These are phyloP conservation scores for Bradysia coprophila DNA, from an alignment of 1,140 invertebrate species.

Conservation along the genomic window DNA sequence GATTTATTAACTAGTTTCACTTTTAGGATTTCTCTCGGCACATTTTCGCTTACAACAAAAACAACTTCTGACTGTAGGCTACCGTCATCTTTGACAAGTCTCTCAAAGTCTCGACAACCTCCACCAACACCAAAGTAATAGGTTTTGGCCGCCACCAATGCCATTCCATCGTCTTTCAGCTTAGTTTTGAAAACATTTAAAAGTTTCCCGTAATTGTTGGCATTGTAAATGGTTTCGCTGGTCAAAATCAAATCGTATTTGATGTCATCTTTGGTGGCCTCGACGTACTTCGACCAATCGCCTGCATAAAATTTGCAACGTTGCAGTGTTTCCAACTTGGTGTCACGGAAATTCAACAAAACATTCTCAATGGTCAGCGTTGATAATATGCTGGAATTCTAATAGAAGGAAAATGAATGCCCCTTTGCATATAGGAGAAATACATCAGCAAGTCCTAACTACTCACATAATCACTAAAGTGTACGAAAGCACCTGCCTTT, in stretches of 20 bases:
- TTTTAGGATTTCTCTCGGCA: slow-evolving; percentile 1
- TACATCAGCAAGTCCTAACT: too few relatives aligned
- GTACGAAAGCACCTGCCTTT: slow-evolving; percentile 40
- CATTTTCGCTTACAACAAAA: not conserved
- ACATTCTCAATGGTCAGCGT: slow-evolving; percentile 62
- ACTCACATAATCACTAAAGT: slow-evolving; percentile 86
- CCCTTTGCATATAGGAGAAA: slow-evolving; percentile 1
- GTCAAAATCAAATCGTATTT: slow-evolving; percentile 72
- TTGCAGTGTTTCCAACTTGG: slow-evolving; percentile 23
- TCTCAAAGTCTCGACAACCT: slow-evolving; percentile 50
- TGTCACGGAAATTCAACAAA: slow-evolving; percentile 40
- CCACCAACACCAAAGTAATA: slow-evolving; percentile 87
- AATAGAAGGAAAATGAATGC: slow-evolving; percentile 17
- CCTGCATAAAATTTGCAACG: slow-evolving; percentile 54
- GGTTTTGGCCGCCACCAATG: slow-evolving; percentile 63
- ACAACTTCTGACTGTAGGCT: not conserved
- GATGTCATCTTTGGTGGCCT: slow-evolving; percentile 24
- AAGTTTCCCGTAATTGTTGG: slow-evolving; percentile 56
- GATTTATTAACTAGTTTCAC: too few relatives aligned
- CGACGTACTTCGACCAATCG: slow-evolving; percentile 53
- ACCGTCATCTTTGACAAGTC: slow-evolving; percentile 29
- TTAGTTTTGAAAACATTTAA: slow-evolving; percentile 42
- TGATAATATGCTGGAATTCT: slow-evolving; percentile 62
- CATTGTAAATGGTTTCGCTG: slow-evolving; percentile 83
- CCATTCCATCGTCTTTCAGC: slow-evolving; percentile 42